These are phyloP conservation scores for Peromyscus attwateri DNA, from an alignment of 2,797 vertebrate species.

Conservation along the genomic window DNA sequence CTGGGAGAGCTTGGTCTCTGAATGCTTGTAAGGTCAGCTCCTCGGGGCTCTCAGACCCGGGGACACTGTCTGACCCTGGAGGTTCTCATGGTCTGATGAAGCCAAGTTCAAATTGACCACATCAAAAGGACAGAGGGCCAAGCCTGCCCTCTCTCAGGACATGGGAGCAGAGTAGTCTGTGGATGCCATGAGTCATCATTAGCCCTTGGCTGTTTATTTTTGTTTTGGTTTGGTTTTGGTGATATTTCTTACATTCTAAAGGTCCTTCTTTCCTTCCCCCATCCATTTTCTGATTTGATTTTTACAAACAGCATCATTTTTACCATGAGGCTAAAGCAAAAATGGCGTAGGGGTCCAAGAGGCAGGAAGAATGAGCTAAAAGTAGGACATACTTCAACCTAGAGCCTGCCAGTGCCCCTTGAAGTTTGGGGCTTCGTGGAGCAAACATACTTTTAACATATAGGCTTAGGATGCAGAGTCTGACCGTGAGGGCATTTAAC, in stretches of 20 bases:
- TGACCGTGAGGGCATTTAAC: accelerated
- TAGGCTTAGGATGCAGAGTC: accelerated
- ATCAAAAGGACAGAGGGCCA: background rate
- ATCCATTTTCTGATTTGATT: background rate
- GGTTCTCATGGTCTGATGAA: background rate
- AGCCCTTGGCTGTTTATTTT: background rate
- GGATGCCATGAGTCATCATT: background rate
- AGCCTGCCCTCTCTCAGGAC: accelerated
- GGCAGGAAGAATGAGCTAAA: background rate
- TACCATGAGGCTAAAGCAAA: accelerated
- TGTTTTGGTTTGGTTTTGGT: background rate
- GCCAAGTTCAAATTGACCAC: background rate
- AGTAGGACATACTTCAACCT: accelerated
- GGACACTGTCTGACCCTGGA: background rate
- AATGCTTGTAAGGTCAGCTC: background rate
- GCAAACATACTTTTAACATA: accelerated
- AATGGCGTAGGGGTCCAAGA: background rate
- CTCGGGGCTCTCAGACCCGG: accelerated
- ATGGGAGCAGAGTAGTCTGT: accelerated
- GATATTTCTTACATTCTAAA: background rate
- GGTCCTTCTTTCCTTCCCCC: background rate
- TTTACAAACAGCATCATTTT: background rate
- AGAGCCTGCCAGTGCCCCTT: background rate
- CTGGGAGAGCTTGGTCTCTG: background rate
- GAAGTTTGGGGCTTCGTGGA: background rate